Evolutionary conservation across 1,140 invertebrate species (phyloP).

Genomic region (Akabosia matsudoensis): DNA sequence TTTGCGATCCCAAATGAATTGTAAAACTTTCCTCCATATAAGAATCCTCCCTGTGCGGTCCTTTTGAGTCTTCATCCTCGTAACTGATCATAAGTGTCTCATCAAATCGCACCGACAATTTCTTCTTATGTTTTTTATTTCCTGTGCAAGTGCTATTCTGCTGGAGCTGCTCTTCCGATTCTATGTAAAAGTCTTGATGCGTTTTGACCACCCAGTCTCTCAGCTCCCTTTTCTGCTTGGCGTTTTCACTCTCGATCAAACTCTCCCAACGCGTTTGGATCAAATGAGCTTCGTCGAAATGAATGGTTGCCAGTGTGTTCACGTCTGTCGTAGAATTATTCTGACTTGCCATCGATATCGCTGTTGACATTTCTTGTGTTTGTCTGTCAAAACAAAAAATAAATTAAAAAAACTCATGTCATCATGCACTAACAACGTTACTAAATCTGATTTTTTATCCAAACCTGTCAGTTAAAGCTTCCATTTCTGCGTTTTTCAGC

Average conservation of each 20-base stretch:
- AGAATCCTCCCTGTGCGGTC: constrained; percentile 50
- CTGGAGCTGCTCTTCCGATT: constrained; percentile 47
- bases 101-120: constrained; percentile 43
- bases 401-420: constrained; percentile 21
- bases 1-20: constrained; percentile 92
- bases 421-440: neutral
- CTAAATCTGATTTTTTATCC: neutral
- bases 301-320: constrained; percentile 68
- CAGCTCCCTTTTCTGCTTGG: constrained; percentile 70
- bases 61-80: constrained; percentile 47
- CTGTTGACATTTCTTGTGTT: constrained; percentile 72
- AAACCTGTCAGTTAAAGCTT: constrained; percentile 42
- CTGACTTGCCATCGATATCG: constrained; percentile 63
- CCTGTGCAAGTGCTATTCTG: constrained; percentile 55
- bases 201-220: constrained; percentile 74
- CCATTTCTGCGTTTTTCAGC: constrained; percentile 39
- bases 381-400: constrained; percentile 57
- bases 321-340: constrained; percentile 71
- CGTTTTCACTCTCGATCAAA: constrained; percentile 66
- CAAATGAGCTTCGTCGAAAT: constrained; percentile 73
- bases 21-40: constrained; percentile 91
- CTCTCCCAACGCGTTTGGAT: constrained; percentile 73
- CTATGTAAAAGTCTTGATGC: constrained; percentile 64
- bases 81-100: constrained; percentile 35
- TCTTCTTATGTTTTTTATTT: constrained; percentile 49